Base-by-base conservation (phyloP, 2,888 invertebrate genomes). In the Aporophyla nigra region DNA sequence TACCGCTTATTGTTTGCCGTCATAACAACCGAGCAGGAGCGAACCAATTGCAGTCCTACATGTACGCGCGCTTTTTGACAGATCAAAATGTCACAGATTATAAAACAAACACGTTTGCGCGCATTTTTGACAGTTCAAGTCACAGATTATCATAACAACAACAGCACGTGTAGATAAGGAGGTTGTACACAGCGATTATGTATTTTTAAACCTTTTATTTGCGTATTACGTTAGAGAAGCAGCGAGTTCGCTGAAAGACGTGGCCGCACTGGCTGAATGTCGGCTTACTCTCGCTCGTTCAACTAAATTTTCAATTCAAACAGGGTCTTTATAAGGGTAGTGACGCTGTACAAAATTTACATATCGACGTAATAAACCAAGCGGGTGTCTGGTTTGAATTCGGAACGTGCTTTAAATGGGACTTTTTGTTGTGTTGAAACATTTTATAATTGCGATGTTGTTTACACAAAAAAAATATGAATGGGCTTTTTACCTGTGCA, bases 281-380 rank as follows among this genome's bases (percentile, higher is more conserved):
- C 90, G 92, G 93, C 93, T 92, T 93, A 92, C 93, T 94, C 95
- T 94, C 94, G 93, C 93, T 93, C 94, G 95, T 94, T 95, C 94
- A 93, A 95, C 95, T 93, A 95, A 96, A 96, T 96, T 96, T 96
- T 96, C 96, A 96, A 96, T 96, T 96, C 96, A 96, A 96, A 95
- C 95, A 94, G 95, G 96, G 96, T 94, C 96, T 96, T 95, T 96
- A 95, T 96, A 96, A 96, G 96, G 96, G 96, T 96, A 96, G 96
- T 96, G 96, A 96, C 96, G 96, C 93, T 93, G 94, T 94, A 94
- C 95, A 93, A 93, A 95, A 96, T 96, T 96, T 96, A 97, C 96
- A 96, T 97, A 96, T 96, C 95, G 95, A 94, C 95, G 96, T 96
- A 96, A 96, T 96, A 96, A 96, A 96, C 91, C 94, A 93, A 90